Evolutionary conservation across 2,888 invertebrate genomes (phyloP), one percentile per base, ranked within the genome.

Genomic region (Biston betularia): DNA sequence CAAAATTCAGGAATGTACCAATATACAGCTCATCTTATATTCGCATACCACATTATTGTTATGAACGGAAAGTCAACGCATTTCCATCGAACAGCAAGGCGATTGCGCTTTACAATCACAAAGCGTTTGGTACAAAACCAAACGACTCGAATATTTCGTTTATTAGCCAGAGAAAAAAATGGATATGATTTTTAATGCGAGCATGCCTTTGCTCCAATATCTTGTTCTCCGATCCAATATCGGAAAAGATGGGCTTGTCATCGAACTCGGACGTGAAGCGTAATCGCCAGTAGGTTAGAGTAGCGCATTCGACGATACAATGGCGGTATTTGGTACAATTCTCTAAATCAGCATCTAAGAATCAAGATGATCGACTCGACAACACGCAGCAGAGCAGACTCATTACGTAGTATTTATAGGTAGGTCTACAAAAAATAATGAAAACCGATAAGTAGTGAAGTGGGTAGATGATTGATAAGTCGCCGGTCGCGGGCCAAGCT

Each of bases 351-450:
- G 92, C 90, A 80, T 85, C 92, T 93, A 92, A 85, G 79, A 80
- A 86, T 87, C 85, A 87, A 86, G 83, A 90, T 87, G 89, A 87
- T 88, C 81, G 88, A 86, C 79, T 88, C 84, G 90, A 92, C 89
- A 92, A 89, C 89, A 93, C 93, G 92, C 93, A 93, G 92, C 91
- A 89, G 92, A 90, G 89, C 89, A 93, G 91, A 92, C 87, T 89
- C 83, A 89, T 82, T 88, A 89, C 90, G 91, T 82, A 88, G 87
- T 89, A 85, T 84, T 88, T 82, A 86, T 82, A 89, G 82, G 83
- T 87, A 87, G 81, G 79, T 89, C 92, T 93, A 93, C 91, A 84
- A 88, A 86, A 50, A 92, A 86, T 86, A 91, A 91, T 90, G 89
- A 84, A 88, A 92, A 90, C 88, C 89, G 88, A 89, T 86, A 89